Evolutionary conservation across 2,797 vertebrate genomes (phyloP).

Genomic region (Galago senegalensis): DNA sequence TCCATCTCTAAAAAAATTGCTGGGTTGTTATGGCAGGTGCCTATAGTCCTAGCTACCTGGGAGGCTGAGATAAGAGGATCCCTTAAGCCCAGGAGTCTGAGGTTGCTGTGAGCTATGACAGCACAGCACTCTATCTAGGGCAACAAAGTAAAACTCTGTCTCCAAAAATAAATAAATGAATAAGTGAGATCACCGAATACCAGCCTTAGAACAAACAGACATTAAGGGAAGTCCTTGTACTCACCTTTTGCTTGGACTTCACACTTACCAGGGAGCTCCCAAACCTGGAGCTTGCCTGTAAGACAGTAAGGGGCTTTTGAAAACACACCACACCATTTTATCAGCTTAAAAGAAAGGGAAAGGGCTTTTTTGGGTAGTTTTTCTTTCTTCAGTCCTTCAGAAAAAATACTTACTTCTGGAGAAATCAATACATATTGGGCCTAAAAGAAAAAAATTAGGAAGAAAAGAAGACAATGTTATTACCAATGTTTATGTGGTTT

Average conservation of each 20-base stretch:
- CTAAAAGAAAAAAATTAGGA: constrained; percentile 71
- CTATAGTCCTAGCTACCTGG: too few relatives aligned
- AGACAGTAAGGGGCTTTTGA: constrained; percentile 69
- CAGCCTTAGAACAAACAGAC: not conserved
- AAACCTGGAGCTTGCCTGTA: constrained; percentile 89
- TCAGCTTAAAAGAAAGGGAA: not conserved
- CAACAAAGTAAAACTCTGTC: too few relatives aligned
- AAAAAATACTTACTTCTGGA: constrained; percentile 89
- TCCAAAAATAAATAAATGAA: too few relatives aligned
- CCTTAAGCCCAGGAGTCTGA: too few relatives aligned
- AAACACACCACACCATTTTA: not conserved
- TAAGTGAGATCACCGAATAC: not conserved
- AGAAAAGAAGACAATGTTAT: not conserved
- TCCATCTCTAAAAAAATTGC: too few relatives aligned
- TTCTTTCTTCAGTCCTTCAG: not conserved
- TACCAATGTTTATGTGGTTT: fast-evolving
- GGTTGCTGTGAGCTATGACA: too few relatives aligned
- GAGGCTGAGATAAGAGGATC: too few relatives aligned
- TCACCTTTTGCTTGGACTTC: constrained; percentile 88
- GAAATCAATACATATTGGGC: constrained; percentile 90
- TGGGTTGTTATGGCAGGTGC: too few relatives aligned
- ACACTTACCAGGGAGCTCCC: constrained; percentile 88
- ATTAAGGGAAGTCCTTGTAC: not conserved
- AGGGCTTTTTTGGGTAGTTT: not conserved
- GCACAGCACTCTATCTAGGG: too few relatives aligned